Percentiles rank a stretch among this genome's conserved stretches.
These are phyloP conservation scores for Falcunculus frontatus DNA, from an alignment of 2,113 vertebrate genomes.

Conservation along the genomic window DNA sequence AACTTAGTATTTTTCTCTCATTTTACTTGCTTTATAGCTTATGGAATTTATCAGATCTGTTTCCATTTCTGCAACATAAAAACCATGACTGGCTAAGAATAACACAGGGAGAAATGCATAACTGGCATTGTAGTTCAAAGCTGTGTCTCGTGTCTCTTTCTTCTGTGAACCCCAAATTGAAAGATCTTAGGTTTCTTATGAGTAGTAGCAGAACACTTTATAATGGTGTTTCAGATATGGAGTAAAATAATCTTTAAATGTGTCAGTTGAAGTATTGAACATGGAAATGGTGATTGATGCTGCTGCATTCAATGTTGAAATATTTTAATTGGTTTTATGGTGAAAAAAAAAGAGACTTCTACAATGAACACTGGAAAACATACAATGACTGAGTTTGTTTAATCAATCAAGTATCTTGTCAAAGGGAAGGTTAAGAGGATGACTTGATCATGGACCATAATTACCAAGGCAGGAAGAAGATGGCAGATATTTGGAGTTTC, in stretches of 20 bases:
- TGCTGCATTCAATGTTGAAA: neutral
- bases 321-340: neutral
- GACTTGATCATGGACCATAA: neutral
- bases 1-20: neutral
- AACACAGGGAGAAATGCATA: neutral
- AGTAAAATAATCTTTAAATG: neutral
- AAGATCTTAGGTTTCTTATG: neutral
- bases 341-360: neutral
- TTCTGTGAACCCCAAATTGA: neutral
- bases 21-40: neutral
- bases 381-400: neutral
- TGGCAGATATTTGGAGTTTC: slow-evolving; percentile 33
- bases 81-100: neutral
- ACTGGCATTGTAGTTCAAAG: neutral
- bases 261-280: neutral
- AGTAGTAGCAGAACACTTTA: neutral
- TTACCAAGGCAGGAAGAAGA: slow-evolving; percentile 15
- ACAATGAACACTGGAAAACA: neutral
- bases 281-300: neutral
- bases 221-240: neutral
- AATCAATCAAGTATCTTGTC: neutral
- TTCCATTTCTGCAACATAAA: neutral
- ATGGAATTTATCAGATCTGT: neutral
- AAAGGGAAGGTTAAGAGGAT: neutral
- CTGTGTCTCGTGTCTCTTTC: neutral